Conservation (phyloP, 2,113 vertebrate species). For the Crotalus horridus region DNA sequence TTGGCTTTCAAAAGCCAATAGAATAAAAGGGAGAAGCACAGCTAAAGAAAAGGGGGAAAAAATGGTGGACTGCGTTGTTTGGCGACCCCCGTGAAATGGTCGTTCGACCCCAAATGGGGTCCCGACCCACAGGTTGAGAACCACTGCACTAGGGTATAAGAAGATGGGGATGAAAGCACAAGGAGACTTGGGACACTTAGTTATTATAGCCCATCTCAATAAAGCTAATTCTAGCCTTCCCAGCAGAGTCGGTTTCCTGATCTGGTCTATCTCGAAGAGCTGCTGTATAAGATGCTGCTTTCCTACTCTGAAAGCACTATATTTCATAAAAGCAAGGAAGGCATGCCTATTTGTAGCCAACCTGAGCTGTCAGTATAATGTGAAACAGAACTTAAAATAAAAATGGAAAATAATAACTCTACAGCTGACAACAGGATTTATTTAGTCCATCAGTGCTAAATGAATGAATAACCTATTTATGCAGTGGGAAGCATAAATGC, state of each 20-base stretch:
- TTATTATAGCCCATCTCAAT: not conserved
- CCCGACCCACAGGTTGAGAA: too few relatives aligned
- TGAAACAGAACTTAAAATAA: not conserved
- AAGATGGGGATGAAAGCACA: not conserved
- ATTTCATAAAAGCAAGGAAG: conserved; percentile 4
- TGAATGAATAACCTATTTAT: not conserved
- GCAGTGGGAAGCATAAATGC: not conserved
- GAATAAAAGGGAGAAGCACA: too few relatives aligned
- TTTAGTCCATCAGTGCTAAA: not conserved
- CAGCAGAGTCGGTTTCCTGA: not conserved
- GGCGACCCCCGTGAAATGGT: too few relatives aligned
- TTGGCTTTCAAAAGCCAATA: too few relatives aligned
- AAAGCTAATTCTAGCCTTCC: not conserved
- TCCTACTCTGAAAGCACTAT: not conserved
- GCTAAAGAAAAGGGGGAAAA: too few relatives aligned
- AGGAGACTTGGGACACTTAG: not conserved
- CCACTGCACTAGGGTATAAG: not conserved
- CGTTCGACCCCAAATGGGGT: too few relatives aligned
- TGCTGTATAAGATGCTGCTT: not conserved
- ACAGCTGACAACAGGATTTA: not conserved
- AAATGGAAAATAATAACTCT: not conserved
- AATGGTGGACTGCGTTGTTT: too few relatives aligned
- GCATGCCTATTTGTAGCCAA: not conserved
- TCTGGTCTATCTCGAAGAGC: not conserved
- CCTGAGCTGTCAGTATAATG: not conserved